These are phyloP conservation scores for Irena cyanogastra DNA, from an alignment of 2,113 vertebrate species.

Conservation along the genomic window DNA sequence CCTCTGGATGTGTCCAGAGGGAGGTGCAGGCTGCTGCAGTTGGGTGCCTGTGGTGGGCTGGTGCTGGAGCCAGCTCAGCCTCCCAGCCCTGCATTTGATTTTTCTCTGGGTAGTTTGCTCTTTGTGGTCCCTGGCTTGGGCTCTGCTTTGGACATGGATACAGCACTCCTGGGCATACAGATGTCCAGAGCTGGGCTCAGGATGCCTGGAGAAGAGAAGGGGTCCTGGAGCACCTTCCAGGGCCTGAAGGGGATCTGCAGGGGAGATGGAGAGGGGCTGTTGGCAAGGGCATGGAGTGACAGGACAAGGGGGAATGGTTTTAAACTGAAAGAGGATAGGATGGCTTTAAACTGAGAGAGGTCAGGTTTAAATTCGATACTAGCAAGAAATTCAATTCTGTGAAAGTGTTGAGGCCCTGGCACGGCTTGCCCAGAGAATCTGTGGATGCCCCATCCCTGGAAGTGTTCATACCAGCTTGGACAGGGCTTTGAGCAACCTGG, in stretches of 20 bases:
- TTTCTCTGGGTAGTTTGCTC: background rate
- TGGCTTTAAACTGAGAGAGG: background rate
- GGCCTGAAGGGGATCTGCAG: background rate
- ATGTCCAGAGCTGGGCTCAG: background rate
- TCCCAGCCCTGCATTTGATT: background rate
- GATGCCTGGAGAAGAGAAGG: background rate
- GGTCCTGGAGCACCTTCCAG: background rate
- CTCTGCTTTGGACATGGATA: background rate
- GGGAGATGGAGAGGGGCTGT: background rate
- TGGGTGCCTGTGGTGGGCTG: background rate
- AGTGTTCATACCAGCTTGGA: background rate
- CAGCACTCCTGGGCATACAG: background rate
- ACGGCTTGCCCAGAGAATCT: background rate
- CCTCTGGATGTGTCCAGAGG: background rate
- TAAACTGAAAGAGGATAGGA: background rate
- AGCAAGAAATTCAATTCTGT: background rate
- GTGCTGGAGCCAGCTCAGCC: background rate
- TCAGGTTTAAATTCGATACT: background rate
- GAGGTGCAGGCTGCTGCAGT: background rate
- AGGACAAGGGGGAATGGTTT: background rate
- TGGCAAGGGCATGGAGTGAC: background rate
- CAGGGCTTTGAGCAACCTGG: background rate
- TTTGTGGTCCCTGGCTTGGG: background rate
- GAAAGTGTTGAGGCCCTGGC: background rate
- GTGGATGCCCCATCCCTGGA: background rate